Evolutionary conservation across 2,888 invertebrate genomes (phyloP).

Genomic region (Mactromeris polynyma): DNA sequence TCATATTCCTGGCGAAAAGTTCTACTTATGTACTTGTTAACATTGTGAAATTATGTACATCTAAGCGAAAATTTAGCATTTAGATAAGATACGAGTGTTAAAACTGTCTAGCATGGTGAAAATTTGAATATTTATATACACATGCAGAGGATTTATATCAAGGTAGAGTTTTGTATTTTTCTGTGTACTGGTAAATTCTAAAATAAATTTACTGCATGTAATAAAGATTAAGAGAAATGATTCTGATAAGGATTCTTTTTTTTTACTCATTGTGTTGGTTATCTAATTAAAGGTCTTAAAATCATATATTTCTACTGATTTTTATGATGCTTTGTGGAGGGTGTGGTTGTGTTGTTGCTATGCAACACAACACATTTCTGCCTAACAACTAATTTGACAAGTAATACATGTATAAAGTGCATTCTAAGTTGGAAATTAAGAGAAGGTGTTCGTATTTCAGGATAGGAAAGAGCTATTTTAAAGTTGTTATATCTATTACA

Average conservation of each 20-base stretch:
- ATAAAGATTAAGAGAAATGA: not conserved
- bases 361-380: no score
- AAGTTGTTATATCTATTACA: no score
- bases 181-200: not conserved
- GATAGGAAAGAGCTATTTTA: no score
- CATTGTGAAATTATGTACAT: not conserved
- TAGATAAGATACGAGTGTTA: not conserved
- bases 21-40: not conserved
- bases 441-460: no score
- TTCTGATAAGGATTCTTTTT: not conserved
- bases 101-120: not conserved
- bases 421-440: no score
- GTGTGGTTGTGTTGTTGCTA: no score
- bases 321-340: no score
- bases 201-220: not conserved
- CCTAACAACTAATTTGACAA: no score
- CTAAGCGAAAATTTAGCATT: constrained; percentile 5
- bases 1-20: not conserved
- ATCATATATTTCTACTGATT: no score
- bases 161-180: not conserved
- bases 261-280: not conserved
- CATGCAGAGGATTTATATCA: not conserved
- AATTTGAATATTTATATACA: constrained; percentile 5
- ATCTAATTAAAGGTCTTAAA: not conserved
- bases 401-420: no score